Evolutionary conservation across 2,113 vertebrate species (phyloP).

Genomic region (Tachysurus vachellii): DNA sequence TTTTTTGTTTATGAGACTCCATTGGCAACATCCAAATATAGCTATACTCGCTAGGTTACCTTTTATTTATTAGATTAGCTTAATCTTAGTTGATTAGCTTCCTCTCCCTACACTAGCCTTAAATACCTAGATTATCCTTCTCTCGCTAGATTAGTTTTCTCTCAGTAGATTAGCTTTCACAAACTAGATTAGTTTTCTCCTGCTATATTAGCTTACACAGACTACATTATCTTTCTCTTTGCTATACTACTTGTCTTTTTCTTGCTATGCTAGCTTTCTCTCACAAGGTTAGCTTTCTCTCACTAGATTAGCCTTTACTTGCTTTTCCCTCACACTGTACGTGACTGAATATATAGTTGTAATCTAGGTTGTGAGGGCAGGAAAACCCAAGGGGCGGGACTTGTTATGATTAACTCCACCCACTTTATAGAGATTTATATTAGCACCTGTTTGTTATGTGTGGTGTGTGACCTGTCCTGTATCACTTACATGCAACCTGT

Average conservation of each 20-base stretch:
- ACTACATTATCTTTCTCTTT: too few relatives aligned
- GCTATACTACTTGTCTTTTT: not conserved
- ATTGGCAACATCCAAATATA: not conserved
- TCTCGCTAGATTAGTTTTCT: not conserved
- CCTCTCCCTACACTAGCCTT: not conserved
- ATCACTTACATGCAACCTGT: not conserved
- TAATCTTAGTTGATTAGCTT: not conserved
- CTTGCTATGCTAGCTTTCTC: not conserved
- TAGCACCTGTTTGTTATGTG: not conserved
- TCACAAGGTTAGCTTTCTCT: not conserved
- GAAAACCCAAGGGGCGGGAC: not conserved
- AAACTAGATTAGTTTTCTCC: not conserved
- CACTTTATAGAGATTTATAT: not conserved
- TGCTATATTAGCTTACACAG: not conserved
- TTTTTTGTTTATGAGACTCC: not conserved
- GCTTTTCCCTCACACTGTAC: not conserved
- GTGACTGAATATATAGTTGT: not conserved
- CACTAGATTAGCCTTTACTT: not conserved
- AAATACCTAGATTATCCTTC: not conserved
- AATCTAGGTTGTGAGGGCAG: not conserved
- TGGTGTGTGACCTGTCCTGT: not conserved
- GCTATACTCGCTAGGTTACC: not conserved
- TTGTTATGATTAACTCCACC: not conserved
- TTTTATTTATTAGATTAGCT: not conserved
- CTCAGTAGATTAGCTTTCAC: not conserved